Percentiles rank a stretch among this genome's conserved stretches.
Evolutionary conservation across 2,113 vertebrate genomes (phyloP).

Genomic region (Phyllostomus hastatus): DNA sequence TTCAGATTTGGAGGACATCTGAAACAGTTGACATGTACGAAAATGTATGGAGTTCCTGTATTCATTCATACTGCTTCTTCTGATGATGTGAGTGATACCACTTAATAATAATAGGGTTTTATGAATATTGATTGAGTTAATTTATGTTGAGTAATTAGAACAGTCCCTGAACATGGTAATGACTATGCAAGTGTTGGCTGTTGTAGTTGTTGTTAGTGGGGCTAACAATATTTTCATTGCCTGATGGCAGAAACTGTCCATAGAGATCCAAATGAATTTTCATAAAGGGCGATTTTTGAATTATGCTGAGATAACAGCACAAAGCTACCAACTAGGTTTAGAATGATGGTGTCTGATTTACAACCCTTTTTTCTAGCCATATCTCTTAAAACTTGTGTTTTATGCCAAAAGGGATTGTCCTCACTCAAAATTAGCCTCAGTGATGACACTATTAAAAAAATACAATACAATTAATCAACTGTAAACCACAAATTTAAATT

Average conservation of each 20-base stretch:
- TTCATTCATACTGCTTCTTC: neutral
- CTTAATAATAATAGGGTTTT: neutral
- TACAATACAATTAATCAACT: neutral
- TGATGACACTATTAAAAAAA: neutral
- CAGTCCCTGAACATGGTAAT: neutral
- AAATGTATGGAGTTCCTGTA: neutral
- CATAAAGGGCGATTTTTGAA: neutral
- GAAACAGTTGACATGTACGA: neutral
- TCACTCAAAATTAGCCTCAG: neutral
- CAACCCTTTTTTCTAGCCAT: neutral
- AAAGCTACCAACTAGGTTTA: neutral
- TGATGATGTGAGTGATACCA: neutral
- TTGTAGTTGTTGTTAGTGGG: neutral
- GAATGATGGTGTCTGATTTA: neutral
- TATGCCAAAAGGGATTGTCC: neutral
- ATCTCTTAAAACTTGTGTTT: neutral
- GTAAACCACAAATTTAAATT: constrained; percentile 28
- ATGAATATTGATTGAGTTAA: neutral
- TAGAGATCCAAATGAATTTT: neutral
- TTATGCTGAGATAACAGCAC: neutral
- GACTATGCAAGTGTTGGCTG: neutral
- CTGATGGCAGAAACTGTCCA: neutral
- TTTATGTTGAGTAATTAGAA: neutral
- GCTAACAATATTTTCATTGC: neutral
- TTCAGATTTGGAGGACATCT: neutral